These are phyloP conservation scores for Biston stratarius DNA, from an alignment of 2,888 invertebrate genomes.

Conservation along the genomic window DNA sequence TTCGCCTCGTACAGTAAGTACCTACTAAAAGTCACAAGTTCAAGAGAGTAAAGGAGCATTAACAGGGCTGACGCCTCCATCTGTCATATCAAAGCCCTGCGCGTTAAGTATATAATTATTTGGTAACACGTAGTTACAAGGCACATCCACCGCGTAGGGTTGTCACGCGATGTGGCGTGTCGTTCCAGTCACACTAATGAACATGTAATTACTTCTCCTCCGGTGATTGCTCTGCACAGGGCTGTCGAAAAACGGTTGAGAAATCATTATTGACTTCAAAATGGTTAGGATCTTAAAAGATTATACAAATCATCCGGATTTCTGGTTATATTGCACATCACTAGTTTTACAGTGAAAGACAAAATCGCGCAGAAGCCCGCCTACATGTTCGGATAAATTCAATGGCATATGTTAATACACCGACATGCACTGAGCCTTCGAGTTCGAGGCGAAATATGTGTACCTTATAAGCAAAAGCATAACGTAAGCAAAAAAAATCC, in stretches of 20 bases:
- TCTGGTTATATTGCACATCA: too few relatives aligned
- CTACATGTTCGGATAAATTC: too few relatives aligned
- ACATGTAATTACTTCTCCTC: constrained; percentile 76
- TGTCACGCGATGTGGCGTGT: constrained; percentile 79
- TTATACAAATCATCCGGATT: too few relatives aligned
- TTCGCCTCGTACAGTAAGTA: background rate
- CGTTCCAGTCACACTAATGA: constrained; percentile 72
- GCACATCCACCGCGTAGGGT: constrained; percentile 53
- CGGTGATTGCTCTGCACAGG: constrained; percentile 63
- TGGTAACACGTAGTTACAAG: constrained; percentile 60
- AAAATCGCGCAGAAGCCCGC: too few relatives aligned
- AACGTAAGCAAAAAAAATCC: too few relatives aligned
- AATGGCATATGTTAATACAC: too few relatives aligned
- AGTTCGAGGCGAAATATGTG: too few relatives aligned
- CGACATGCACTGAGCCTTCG: too few relatives aligned
- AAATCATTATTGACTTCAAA: constrained; percentile 15
- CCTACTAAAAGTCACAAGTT: constrained; percentile 17
- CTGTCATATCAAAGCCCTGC: constrained; percentile 56
- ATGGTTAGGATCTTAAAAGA: too few relatives aligned
- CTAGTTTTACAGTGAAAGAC: too few relatives aligned
- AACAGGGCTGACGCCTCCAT: constrained; percentile 39
- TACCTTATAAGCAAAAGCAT: too few relatives aligned
- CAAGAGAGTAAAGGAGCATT: constrained; percentile 13
- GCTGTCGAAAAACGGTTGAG: constrained; percentile 41
- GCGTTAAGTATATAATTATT: constrained; percentile 63